Conservation (phyloP, 2,888 invertebrate species). For the Bembecia ichneumoniformis region DNA sequence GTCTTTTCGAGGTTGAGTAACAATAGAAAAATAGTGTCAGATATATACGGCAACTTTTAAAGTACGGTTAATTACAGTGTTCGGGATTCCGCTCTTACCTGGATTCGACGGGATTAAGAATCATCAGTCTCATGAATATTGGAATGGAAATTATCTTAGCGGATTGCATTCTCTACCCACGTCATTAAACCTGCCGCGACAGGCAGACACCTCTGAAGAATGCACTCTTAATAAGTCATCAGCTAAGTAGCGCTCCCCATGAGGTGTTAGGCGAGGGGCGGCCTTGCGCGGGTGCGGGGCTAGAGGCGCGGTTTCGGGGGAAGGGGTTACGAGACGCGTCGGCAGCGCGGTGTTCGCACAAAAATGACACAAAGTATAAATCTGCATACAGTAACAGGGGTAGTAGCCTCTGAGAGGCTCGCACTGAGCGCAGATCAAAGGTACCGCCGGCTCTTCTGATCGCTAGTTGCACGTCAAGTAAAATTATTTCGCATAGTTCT, state of each 20-base stretch:
- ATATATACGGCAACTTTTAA: too few relatives aligned
- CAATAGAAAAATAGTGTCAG: too few relatives aligned
- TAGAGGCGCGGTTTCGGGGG: slow-evolving; percentile 13
- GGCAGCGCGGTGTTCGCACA: slow-evolving; percentile 42
- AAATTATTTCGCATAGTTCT: background rate
- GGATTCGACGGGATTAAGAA: too few relatives aligned
- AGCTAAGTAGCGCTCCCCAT: slow-evolving; percentile 59
- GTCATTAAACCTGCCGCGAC: slow-evolving; percentile 64
- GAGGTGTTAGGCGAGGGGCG: slow-evolving; percentile 19
- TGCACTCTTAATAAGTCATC: slow-evolving; percentile 72
- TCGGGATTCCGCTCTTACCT: too few relatives aligned
- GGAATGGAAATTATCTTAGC: background rate
- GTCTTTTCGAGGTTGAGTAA: too few relatives aligned
- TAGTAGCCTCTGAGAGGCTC: slow-evolving; percentile 56
- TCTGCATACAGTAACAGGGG: slow-evolving; percentile 64
- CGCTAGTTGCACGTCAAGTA: slow-evolving; percentile 15
- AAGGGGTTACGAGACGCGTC: slow-evolving; percentile 3
- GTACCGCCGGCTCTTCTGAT: slow-evolving; percentile 36
- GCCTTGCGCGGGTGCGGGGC: slow-evolving; percentile 13
- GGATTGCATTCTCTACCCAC: slow-evolving; percentile 39
- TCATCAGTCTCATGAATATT: background rate
- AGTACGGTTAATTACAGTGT: too few relatives aligned
- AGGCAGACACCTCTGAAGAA: slow-evolving; percentile 70
- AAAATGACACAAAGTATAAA: slow-evolving; percentile 70
- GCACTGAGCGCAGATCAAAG: slow-evolving; percentile 51